A percentile compares a stretch with the other conserved stretches of the same genome.
These are phyloP conservation scores for Hypolimnas misippus DNA, from an alignment of 2,888 invertebrate genomes.

Conservation along the genomic window DNA sequence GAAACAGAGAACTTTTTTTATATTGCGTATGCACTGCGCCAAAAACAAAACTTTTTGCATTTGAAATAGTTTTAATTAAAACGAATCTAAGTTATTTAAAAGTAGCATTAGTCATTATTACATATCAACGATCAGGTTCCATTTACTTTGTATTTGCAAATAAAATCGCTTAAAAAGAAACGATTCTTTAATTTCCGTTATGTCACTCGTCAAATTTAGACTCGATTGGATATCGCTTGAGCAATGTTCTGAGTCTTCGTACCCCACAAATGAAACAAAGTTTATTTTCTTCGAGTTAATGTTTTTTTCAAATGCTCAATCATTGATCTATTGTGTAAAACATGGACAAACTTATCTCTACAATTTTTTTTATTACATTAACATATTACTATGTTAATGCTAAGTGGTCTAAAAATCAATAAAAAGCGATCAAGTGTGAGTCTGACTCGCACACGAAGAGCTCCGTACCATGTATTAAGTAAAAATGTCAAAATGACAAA, in stretches of 20 bases:
- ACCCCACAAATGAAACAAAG: slow-evolving; percentile 27
- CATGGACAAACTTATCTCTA: not conserved
- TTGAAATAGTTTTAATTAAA: not conserved
- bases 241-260: slow-evolving; percentile 50
- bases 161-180: slow-evolving; percentile 51
- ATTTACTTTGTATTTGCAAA: slow-evolving; percentile 27
- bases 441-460: too few species aligned
- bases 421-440: too few species aligned
- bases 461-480: too few species aligned
- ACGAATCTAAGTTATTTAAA: slow-evolving; percentile 13
- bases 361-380: too few species aligned
- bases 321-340: not conserved
- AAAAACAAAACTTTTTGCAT: not conserved
- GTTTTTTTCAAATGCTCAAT: slow-evolving; percentile 14
- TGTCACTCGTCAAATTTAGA: slow-evolving; percentile 80
- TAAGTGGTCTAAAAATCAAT: too few species aligned
- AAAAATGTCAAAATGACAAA: too few species aligned
- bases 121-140: slow-evolving; percentile 18
- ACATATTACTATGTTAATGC: too few species aligned
- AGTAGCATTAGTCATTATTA: slow-evolving; percentile 12
- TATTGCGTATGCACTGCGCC: too few species aligned
- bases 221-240: slow-evolving; percentile 76
- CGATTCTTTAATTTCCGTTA: slow-evolving; percentile 82
- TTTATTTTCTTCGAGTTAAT: slow-evolving; percentile 31
- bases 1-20: too few species aligned